Percentiles rank a stretch among this genome's conserved stretches.
Conservation (phyloP, 2,113 vertebrate genomes). For the Anoura caudifer region DNA sequence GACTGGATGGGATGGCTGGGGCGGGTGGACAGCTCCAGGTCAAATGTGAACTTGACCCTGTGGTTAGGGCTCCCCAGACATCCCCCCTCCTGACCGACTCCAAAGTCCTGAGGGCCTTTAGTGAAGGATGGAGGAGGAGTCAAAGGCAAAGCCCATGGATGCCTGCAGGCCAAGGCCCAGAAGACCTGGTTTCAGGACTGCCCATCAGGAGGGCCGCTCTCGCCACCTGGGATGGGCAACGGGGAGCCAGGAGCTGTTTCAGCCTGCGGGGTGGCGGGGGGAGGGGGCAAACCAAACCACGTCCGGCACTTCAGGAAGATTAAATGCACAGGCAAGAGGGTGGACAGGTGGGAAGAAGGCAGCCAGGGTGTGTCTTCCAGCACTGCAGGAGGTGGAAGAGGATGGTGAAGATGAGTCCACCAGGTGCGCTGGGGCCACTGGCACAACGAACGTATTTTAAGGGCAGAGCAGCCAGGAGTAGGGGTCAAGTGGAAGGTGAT, state of each 20-base stretch:
- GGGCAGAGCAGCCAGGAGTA: background rate
- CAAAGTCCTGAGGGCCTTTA: background rate
- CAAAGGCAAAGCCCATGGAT: background rate
- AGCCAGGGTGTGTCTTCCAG: background rate
- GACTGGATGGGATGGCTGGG: background rate
- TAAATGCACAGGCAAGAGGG: background rate
- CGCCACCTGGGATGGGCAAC: background rate
- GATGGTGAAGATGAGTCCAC: background rate
- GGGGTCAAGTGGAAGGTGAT: background rate
- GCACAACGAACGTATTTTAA: background rate
- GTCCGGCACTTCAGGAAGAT: background rate
- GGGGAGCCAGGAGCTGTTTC: background rate
- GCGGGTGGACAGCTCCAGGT: background rate
- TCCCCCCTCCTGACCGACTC: accelerated
- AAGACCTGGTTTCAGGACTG: background rate
- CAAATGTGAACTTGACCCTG: background rate
- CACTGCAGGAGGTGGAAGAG: background rate
- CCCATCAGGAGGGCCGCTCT: background rate
- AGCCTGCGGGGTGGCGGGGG: background rate
- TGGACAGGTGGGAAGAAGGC: background rate
- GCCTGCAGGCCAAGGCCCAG: too few relatives aligned
- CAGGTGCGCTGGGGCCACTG: background rate
- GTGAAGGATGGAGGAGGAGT: background rate
- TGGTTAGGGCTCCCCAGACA: background rate
- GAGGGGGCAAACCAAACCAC: background rate